A percentile compares a stretch with the other conserved stretches of the same genome.
phyloP scores from a whole-genome alignment of 2,888 invertebrate genomes.

The Lacanobia wlatinum region DNA sequence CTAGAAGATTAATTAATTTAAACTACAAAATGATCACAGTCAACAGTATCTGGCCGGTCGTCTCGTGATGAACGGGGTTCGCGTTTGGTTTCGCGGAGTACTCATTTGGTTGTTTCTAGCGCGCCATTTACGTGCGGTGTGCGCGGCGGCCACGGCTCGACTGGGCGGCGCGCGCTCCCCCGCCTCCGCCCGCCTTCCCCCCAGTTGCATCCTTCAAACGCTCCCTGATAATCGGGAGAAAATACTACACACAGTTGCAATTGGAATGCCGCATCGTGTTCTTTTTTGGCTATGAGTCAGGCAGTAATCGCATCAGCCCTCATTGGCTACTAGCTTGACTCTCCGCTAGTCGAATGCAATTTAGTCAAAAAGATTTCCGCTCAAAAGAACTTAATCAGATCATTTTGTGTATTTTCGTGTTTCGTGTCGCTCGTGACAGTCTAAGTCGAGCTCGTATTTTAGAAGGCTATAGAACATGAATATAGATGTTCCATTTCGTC shows the following conservation, averaged over 20 bases:
- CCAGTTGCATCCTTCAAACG: constrained; percentile 87
- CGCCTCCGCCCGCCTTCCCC: constrained; percentile 65
- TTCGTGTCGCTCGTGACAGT: constrained; percentile 62
- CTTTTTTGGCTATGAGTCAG: constrained; percentile 87
- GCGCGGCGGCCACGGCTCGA: constrained; percentile 79
- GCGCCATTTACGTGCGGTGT: constrained; percentile 76
- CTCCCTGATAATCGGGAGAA: constrained; percentile 88
- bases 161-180: constrained; percentile 80
- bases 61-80: constrained; percentile 73
- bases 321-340: constrained; percentile 78
- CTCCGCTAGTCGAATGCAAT: constrained; percentile 66
- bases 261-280: constrained; percentile 85
- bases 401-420: constrained; percentile 59
- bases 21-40: constrained; percentile 76
- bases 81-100: constrained; percentile 82
- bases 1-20: constrained; percentile 70
- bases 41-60: constrained; percentile 78
- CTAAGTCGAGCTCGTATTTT: constrained; percentile 70
- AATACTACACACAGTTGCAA: constrained; percentile 88
- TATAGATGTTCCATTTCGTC: constrained; percentile 78
- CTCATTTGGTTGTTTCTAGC: constrained; percentile 81
- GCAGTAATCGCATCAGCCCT: constrained; percentile 83
- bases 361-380: constrained; percentile 56
- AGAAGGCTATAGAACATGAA: constrained; percentile 73
- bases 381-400: constrained; percentile 55